A percentile compares a stretch with the other conserved stretches of the same genome.
Evolutionary conservation across 2,888 invertebrate genomes (phyloP).

Genomic region (Lithosia quadra): DNA sequence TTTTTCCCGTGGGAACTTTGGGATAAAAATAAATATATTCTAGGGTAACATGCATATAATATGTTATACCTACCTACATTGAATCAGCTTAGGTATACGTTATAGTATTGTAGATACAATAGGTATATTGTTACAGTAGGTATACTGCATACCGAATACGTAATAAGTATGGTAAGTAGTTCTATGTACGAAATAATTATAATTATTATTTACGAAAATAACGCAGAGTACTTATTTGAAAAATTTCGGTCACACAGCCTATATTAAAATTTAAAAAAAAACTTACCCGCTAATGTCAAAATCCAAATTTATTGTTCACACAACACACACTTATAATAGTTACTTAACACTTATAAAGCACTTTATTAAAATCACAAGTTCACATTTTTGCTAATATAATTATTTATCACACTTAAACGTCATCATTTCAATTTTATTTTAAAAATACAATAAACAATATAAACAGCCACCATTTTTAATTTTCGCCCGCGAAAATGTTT

Average conservation of each 20-base stretch:
- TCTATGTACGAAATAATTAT: background rate
- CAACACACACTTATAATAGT: constrained; percentile 40
- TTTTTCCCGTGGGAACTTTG: too few relatives aligned
- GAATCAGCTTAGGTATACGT: too few relatives aligned
- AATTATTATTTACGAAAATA: background rate
- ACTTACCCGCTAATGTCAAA: constrained; percentile 42
- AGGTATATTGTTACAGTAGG: too few relatives aligned
- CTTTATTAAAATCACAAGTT: constrained; percentile 38
- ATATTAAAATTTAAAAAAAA: constrained; percentile 11
- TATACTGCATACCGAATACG: background rate
- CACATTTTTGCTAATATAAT: constrained; percentile 70
- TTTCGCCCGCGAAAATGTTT: constrained; percentile 81
- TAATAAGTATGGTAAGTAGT: background rate
- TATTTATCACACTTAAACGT: constrained; percentile 53
- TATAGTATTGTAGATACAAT: too few relatives aligned
- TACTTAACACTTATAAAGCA: constrained; percentile 37
- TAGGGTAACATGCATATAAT: too few relatives aligned
- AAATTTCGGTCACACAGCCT: too few relatives aligned
- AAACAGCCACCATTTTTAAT: constrained; percentile 72
- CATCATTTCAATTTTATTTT: constrained; percentile 86
- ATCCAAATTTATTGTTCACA: constrained; percentile 46
- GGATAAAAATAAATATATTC: too few relatives aligned
- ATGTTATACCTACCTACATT: too few relatives aligned
- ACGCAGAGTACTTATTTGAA: background rate
- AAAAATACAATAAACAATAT: constrained; percentile 77